Evolutionary conservation across 1,140 invertebrate genomes (phyloP).

Genomic region (Chironomus tepperi): DNA sequence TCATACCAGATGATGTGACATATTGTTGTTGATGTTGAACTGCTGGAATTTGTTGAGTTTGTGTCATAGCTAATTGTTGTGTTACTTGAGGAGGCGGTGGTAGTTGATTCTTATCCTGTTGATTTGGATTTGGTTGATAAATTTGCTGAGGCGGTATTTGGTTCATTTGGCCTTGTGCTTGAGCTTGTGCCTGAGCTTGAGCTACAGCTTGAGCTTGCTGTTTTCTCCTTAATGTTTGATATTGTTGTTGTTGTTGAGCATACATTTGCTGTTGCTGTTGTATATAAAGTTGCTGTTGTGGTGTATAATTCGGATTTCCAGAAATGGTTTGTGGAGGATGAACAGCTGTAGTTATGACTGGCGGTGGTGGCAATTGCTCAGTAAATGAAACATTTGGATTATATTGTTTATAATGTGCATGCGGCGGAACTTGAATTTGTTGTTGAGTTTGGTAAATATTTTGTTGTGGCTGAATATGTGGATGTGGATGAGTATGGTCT

Average conservation of each 20-base stretch:
- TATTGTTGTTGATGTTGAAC: not conserved
- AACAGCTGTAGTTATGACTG: slow-evolving; percentile 29
- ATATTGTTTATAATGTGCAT: slow-evolving; percentile 39
- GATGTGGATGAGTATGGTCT: slow-evolving; percentile 37
- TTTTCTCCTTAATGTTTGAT: slow-evolving; percentile 28
- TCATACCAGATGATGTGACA: not conserved
- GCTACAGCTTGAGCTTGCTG: slow-evolving; percentile 29
- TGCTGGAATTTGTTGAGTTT: not conserved
- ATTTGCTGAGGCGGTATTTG: slow-evolving; percentile 34
- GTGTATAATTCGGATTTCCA: slow-evolving; percentile 29
- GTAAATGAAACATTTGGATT: slow-evolving; percentile 29
- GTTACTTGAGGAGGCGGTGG: slow-evolving; percentile 31
- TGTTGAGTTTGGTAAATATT: slow-evolving; percentile 18
- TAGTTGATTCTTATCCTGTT: slow-evolving; percentile 30
- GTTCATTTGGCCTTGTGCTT: slow-evolving; percentile 1
- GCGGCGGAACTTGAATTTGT: slow-evolving; percentile 30
- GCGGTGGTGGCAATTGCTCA: slow-evolving; percentile 30
- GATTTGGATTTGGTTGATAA: slow-evolving; percentile 31
- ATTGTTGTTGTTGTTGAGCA: slow-evolving; percentile 28
- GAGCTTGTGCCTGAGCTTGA: slow-evolving; percentile 24
- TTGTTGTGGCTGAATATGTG: slow-evolving; percentile 31
- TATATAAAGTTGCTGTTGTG: slow-evolving; percentile 25
- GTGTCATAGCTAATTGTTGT: not conserved
- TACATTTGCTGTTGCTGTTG: slow-evolving; percentile 26
- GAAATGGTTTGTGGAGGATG: slow-evolving; percentile 31